Conservation (phyloP, 2,888 invertebrate species). For the Lamproptera curius region DNA sequence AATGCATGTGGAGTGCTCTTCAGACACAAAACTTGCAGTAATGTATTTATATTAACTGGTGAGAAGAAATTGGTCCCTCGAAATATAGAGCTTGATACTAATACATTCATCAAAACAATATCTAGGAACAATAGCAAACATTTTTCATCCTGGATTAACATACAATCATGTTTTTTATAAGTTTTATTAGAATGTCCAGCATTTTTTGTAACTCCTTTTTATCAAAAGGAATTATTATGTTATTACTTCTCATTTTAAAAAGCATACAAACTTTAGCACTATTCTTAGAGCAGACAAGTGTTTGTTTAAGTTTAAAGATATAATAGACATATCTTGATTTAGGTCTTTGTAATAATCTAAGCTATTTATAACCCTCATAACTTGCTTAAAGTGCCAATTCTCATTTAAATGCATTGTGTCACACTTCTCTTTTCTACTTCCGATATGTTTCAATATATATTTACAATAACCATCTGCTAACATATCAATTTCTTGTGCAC, state of each 20-base stretch:
- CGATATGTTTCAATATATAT: slow-evolving; percentile 39
- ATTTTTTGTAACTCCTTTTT: slow-evolving; percentile 31
- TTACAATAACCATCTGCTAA: slow-evolving; percentile 41
- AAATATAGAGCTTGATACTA: slow-evolving; percentile 27
- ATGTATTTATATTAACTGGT: slow-evolving; percentile 27
- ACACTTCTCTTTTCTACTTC: slow-evolving; percentile 25
- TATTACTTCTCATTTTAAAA: slow-evolving; percentile 22
- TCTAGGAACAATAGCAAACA: slow-evolving; percentile 38
- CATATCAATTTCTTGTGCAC: slow-evolving; percentile 46
- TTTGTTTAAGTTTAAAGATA: slow-evolving; percentile 48
- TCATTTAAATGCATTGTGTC: slow-evolving; percentile 33
- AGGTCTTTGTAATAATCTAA: slow-evolving; percentile 43
- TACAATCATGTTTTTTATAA: slow-evolving; percentile 37
- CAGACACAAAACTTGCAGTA: slow-evolving; percentile 47
- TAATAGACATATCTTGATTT: slow-evolving; percentile 42
- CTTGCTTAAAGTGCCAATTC: slow-evolving; percentile 49
- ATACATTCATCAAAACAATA: slow-evolving; percentile 37
- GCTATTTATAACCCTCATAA: slow-evolving; percentile 40
- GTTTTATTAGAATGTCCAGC: slow-evolving; percentile 39
- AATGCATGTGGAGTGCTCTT: slow-evolving; percentile 38
- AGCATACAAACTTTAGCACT: slow-evolving; percentile 40
- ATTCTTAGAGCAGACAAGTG: slow-evolving; percentile 43
- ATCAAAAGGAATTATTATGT: slow-evolving; percentile 26
- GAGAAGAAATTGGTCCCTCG: not conserved
- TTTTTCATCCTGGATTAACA: slow-evolving; percentile 34